Evolutionary conservation across 1,140 invertebrate species (phyloP).

Genomic region (Drosophila erecta): DNA sequence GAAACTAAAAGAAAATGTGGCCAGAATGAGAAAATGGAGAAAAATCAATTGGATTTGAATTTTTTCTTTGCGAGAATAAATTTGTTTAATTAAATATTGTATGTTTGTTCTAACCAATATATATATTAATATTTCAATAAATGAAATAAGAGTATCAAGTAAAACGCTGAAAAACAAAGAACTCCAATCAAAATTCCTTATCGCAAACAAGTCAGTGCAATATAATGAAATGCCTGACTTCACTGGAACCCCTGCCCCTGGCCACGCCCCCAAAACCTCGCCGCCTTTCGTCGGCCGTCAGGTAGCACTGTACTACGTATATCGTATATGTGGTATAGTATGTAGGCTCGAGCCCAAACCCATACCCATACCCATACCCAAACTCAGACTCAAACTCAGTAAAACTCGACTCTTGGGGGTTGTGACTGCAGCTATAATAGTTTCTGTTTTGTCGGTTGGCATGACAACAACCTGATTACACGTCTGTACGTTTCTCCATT

Average conservation of each 20-base stretch:
- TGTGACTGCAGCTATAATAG: conserved; percentile 42
- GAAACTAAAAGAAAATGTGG: conserved; percentile 3
- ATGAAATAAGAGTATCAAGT: not conserved
- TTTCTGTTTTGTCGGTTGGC: conserved; percentile 65
- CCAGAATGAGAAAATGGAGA: not conserved
- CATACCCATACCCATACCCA: conserved; percentile 4
- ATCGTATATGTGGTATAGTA: not conserved
- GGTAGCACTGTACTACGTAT: conserved; percentile 40
- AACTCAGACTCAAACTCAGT: conserved; percentile 12
- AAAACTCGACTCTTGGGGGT: conserved; percentile 33
- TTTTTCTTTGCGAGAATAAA: not conserved
- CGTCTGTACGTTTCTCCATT: conserved; percentile 25
- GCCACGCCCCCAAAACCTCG: not conserved
- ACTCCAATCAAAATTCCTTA: conserved; percentile 19
- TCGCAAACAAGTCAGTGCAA: not conserved
- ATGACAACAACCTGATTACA: conserved; percentile 71
- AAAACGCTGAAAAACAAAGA: conserved; percentile 1
- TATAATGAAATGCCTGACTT: conserved; percentile 1
- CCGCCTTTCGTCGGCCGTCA: conserved; percentile 18
- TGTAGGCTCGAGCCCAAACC: conserved; percentile 12
- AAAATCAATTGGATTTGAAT: conserved; percentile 63
- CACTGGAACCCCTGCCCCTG: not conserved
- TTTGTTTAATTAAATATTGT: not conserved
- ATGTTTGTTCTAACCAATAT: not conserved
- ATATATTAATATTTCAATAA: too few relatives aligned